These are phyloP conservation scores for Bombyx mandarina DNA, from an alignment of 1,140 invertebrate species.

Conservation along the genomic window DNA sequence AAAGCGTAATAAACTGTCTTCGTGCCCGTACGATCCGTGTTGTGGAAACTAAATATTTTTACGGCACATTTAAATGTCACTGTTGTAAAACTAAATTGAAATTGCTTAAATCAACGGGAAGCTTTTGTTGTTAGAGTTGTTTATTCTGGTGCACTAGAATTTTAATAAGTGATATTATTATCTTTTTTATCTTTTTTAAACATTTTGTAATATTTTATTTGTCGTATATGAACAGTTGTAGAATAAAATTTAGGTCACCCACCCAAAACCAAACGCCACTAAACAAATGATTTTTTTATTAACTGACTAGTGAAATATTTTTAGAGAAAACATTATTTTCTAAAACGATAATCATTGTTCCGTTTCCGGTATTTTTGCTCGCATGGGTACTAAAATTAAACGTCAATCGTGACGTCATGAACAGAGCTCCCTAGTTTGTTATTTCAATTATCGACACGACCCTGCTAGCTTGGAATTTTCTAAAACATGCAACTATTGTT, in stretches of 20 bases:
- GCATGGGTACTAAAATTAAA: slow-evolving; percentile 39
- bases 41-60: slow-evolving; percentile 35
- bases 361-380: slow-evolving; percentile 16
- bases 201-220: too few relatives aligned
- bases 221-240: too few relatives aligned
- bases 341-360: slow-evolving; percentile 20
- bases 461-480: slow-evolving; percentile 41
- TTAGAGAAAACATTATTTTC: background rate
- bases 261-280: too few relatives aligned
- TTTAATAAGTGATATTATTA: background rate
- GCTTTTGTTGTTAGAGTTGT: too few relatives aligned
- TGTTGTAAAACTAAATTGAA: slow-evolving; percentile 2
- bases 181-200: too few relatives aligned
- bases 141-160: background rate
- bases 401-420: slow-evolving; percentile 50
- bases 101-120: slow-evolving; percentile 13
- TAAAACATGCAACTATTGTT: slow-evolving; percentile 48
- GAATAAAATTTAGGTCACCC: too few relatives aligned
- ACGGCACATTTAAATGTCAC: background rate
- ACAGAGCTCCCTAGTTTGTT: slow-evolving; percentile 45
- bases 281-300: background rate
- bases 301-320: background rate
- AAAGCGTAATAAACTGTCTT: slow-evolving; percentile 48
- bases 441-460: slow-evolving; percentile 58
- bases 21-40: slow-evolving; percentile 21